Evolutionary conservation across 2,797 vertebrate genomes (phyloP), one percentile per base, ranked within the genome.

Genomic region (Ceyx erithaca): DNA sequence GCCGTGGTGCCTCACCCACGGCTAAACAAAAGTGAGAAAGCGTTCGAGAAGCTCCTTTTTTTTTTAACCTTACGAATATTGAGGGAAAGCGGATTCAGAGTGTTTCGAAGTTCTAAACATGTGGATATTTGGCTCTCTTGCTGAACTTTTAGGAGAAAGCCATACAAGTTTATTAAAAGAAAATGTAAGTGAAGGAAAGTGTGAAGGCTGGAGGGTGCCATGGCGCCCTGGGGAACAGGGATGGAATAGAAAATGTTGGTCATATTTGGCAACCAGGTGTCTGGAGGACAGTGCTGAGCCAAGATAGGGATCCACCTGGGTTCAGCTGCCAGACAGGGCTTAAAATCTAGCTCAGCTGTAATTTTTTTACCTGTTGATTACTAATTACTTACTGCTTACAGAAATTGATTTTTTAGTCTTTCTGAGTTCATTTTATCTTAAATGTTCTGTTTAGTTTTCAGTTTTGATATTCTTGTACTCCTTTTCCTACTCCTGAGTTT

Each of bases 181-280:
- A 28, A 17, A 14, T 2, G 21, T 26, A 6, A 46, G 0, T 4
- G 12, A 41, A 51, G 14, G 45, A 3, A 67, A 40, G 31, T 22
- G 6, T 17, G n/a, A 41, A 58, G 49, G 43, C 31, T 20, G 31
- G 22, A 31, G 55, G 7, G 26, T 16, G 3, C 4, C 6, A 26
- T 2, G 17, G 19, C 14, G 10, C 12, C 40, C 22, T 26, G 8
- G 62, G 62, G 22, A 63, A 23, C 5, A 31, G 19, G 3, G 9
- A 14, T 40, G 45, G 14, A 52, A 35, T 52, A 63, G 16, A 64
- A 35, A 41, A 8, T 28, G 10, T 1, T 3, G 16, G 12, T 31
- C 30, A 14, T 10, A 1, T 8, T 9, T 18, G 15, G 23, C 7
- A 43, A 14, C 5, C 0, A 0, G 7, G 9, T 35, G 26, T 57